Percentiles rank a stretch among this genome's conserved stretches.
phyloP scores from a whole-genome alignment of 2,888 invertebrate species.

The Amiota minor region DNA sequence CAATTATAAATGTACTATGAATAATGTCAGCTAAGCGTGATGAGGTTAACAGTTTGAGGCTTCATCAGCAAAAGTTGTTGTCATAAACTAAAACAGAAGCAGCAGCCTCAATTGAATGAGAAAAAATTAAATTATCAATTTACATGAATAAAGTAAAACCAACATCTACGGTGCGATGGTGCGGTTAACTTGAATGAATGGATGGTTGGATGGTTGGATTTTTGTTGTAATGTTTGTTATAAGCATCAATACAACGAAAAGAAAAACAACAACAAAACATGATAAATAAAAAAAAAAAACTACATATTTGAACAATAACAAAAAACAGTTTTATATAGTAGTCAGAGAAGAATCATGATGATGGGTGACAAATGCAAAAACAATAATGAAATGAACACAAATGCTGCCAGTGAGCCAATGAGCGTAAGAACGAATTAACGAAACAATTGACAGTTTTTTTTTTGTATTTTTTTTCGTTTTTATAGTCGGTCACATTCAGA shows the following conservation, averaged over 20 bases:
- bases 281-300: neutral
- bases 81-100: neutral
- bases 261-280: constrained; percentile 13
- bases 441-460: constrained; percentile 23
- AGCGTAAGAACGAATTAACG: neutral
- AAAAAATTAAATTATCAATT: constrained; percentile 22
- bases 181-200: too few relatives aligned
- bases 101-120: constrained; percentile 13
- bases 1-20: neutral
- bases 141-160: neutral
- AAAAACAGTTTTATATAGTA: neutral
- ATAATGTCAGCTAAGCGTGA: neutral
- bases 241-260: neutral
- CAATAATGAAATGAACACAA: constrained; percentile 6
- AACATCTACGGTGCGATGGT: neutral
- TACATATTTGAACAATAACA: neutral
- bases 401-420: neutral
- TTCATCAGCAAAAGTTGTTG: neutral
- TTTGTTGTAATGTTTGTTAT: too few relatives aligned
- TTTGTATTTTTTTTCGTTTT: neutral
- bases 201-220: too few relatives aligned
- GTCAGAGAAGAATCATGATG: constrained; percentile 1
- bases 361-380: constrained; percentile 14
- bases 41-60: neutral
- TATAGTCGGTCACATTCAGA: neutral